These are phyloP conservation scores for Drosophila serrata DNA, from an alignment of 1,140 invertebrate genomes.

Conservation along the genomic window DNA sequence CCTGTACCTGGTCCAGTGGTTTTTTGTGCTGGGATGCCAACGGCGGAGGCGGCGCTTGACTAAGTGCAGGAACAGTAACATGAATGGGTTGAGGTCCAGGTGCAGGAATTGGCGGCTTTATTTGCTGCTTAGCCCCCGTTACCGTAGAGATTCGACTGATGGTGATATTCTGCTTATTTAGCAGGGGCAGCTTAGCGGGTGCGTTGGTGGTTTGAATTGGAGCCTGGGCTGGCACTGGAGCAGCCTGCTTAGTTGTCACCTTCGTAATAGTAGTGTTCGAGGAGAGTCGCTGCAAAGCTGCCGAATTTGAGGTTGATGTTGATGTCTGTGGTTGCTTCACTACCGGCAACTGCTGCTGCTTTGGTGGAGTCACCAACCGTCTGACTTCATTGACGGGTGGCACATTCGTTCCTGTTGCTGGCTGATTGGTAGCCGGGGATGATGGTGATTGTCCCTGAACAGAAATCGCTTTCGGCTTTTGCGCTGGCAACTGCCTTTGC, in stretches of 20 bases:
- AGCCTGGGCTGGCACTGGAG: neutral
- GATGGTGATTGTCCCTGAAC: neutral
- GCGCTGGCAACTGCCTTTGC: slow-evolving; percentile 35
- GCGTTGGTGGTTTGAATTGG: neutral
- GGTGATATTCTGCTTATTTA: slow-evolving; percentile 79
- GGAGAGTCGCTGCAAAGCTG: slow-evolving; percentile 71
- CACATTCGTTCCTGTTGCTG: neutral
- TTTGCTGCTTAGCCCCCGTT: slow-evolving; percentile 34
- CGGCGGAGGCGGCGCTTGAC: slow-evolving; percentile 28
- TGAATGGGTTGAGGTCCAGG: slow-evolving; percentile 17
- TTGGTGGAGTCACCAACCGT: slow-evolving; percentile 47
- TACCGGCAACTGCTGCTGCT: slow-evolving; percentile 27
- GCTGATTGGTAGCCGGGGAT: slow-evolving; percentile 4
- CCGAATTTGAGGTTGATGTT: slow-evolving; percentile 33
- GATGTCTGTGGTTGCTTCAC: slow-evolving; percentile 38
- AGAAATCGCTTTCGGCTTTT: slow-evolving; percentile 25
- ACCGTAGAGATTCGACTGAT: slow-evolving; percentile 69
- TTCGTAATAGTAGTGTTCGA: slow-evolving; percentile 72
- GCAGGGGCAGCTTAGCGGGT: slow-evolving; percentile 60
- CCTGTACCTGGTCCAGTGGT: slow-evolving; percentile 11
- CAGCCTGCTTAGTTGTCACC: slow-evolving; percentile 46
- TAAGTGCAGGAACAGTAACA: slow-evolving; percentile 9
- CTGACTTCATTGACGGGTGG: slow-evolving; percentile 41
- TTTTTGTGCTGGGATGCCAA: slow-evolving; percentile 40
- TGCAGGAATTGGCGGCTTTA: slow-evolving; percentile 19